These are phyloP conservation scores for Pocillopora damicornis DNA, from an alignment of 64 coral and sea anemone species.

Conservation along the genomic window DNA sequence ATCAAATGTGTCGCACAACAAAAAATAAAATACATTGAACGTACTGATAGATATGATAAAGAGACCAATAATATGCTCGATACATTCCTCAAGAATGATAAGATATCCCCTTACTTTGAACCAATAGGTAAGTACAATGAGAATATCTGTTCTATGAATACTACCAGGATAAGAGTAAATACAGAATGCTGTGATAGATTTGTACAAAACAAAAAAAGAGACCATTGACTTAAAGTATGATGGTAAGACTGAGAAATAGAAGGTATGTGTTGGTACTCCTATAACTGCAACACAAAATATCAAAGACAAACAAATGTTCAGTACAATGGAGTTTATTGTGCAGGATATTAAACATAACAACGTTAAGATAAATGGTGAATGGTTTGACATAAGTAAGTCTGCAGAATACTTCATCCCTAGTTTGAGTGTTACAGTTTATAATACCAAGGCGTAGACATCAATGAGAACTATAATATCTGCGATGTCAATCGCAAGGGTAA, in stretches of 20 bases:
- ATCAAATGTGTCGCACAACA: background rate
- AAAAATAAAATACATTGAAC: background rate
- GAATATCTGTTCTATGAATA: slow-evolving; percentile 36
- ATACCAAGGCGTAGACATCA: slow-evolving; percentile 31
- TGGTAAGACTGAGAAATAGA: background rate
- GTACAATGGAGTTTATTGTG: slow-evolving; percentile 33
- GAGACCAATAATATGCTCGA: background rate
- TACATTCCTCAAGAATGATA: slow-evolving; percentile 7
- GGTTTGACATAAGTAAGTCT: background rate
- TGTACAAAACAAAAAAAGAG: background rate
- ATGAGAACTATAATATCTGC: slow-evolving; percentile 38
- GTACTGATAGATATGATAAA: background rate
- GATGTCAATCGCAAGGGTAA: slow-evolving; percentile 33
- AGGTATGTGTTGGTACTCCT: background rate
- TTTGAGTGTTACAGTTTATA: slow-evolving; percentile 40
- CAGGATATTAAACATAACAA: background rate
- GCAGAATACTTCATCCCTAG: slow-evolving; percentile 14
- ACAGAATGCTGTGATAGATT: slow-evolving; percentile 15
- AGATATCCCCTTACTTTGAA: slow-evolving; percentile 9
- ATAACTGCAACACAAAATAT: slow-evolving; percentile 30
- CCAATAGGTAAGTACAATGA: background rate
- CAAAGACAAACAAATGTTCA: slow-evolving; percentile 27
- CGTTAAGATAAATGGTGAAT: background rate
- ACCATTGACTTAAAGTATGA: slow-evolving; percentile 24
- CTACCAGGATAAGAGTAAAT: slow-evolving; percentile 3